Conservation (phyloP, 2,888 invertebrate genomes). For the Agapostemon virescens region DNA sequence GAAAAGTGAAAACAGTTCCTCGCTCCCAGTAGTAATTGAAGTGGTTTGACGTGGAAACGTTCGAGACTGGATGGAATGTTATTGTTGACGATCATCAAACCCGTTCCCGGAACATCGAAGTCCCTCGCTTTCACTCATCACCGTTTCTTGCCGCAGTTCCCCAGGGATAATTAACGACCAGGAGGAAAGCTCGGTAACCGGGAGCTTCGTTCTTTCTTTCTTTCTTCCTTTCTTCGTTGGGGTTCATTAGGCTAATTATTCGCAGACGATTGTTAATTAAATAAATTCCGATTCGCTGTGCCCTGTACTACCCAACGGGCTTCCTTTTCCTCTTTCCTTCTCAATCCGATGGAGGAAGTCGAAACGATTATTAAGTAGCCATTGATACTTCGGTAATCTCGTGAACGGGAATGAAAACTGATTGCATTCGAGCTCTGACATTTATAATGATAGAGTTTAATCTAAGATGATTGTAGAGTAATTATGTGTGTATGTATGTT, state of each 20-base stretch:
- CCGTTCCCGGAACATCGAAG: constrained; percentile 48
- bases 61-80: constrained; percentile 47
- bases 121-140: constrained; percentile 52
- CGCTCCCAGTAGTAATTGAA: constrained; percentile 49
- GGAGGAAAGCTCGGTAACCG: constrained; percentile 34
- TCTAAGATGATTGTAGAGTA: no score
- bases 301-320: neutral
- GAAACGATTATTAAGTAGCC: constrained; percentile 4
- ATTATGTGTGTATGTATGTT: no score
- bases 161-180: constrained; percentile 53
- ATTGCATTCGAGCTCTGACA: neutral
- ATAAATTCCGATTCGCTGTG: constrained; percentile 45
- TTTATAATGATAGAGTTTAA: constrained; percentile 5
- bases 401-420: constrained; percentile 4
- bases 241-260: constrained; percentile 45
- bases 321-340: no score
- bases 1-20: constrained; percentile 66
- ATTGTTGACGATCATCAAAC: constrained; percentile 53
- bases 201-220: constrained; percentile 27
- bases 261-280: constrained; percentile 55
- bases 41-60: constrained; percentile 44
- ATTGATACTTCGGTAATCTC: constrained; percentile 6
- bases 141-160: constrained; percentile 45
- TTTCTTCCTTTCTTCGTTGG: constrained; percentile 15
- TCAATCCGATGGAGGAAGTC: neutral